Conservation (phyloP, 2,888 invertebrate species). For the Capitulum mitella region DNA sequence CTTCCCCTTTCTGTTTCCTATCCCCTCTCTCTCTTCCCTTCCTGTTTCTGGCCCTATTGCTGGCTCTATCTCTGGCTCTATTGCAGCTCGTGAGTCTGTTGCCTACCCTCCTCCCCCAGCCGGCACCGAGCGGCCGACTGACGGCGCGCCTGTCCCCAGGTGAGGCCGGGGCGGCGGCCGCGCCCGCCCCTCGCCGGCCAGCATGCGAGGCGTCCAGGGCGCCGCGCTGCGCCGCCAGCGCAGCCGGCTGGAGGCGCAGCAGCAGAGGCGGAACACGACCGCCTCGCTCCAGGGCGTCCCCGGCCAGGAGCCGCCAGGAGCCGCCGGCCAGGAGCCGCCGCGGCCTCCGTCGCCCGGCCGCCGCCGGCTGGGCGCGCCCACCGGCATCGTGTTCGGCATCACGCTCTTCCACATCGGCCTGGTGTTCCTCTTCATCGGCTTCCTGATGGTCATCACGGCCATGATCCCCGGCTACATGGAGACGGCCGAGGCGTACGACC, state of each 20-base stretch:
- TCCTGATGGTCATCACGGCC: constrained; percentile 35
- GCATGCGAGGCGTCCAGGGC: constrained; percentile 36
- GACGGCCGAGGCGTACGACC: constrained; percentile 31
- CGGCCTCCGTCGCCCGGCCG: too few species aligned
- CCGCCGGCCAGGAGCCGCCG: constrained; percentile 25
- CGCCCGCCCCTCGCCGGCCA: too few species aligned
- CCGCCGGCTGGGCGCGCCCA: too few species aligned
- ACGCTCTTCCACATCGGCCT: constrained; percentile 36
- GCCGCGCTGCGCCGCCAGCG: constrained; percentile 36
- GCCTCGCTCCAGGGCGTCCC: constrained; percentile 29
- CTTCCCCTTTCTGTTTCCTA: too few species aligned
- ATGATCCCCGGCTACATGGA: constrained; percentile 34
- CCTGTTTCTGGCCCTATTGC: too few species aligned
- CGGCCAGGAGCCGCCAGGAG: constrained; percentile 6
- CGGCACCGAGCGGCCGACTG: too few species aligned
- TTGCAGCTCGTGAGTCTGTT: too few species aligned
- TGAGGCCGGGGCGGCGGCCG: too few species aligned
- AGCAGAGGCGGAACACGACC: constrained; percentile 30
- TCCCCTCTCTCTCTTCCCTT: too few species aligned
- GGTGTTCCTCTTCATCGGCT: constrained; percentile 36
- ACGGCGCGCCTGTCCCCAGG: too few species aligned
- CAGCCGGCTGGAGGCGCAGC: constrained; percentile 33
- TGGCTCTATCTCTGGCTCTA: too few species aligned
- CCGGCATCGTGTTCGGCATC: constrained; percentile 33
- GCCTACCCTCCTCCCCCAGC: too few species aligned